Conservation (phyloP, 2,888 invertebrate species). For the Drosophila rubida region DNA sequence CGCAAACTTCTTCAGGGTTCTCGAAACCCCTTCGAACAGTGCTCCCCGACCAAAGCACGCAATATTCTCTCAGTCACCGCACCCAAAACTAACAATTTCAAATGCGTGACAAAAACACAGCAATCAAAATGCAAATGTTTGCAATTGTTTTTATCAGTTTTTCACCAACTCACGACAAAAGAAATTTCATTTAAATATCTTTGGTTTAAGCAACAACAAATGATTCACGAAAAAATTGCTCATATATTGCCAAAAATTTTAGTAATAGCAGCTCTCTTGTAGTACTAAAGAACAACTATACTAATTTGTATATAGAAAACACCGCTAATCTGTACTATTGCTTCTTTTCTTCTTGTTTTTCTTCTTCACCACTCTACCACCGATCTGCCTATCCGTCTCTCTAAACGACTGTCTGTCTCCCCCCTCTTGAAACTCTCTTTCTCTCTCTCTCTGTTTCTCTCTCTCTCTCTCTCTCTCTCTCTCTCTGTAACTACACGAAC, state of each 20-base stretch:
- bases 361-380: constrained; percentile 73
- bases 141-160: neutral
- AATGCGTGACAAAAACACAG: constrained; percentile 3
- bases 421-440: constrained; percentile 32
- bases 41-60: constrained; percentile 20
- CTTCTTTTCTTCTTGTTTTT: constrained; percentile 77
- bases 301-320: constrained; percentile 73
- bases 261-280: constrained; percentile 55
- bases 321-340: constrained; percentile 79
- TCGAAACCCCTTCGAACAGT: constrained; percentile 7
- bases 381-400: constrained; percentile 42
- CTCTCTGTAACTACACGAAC: constrained; percentile 34
- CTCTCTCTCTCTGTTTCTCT: constrained; percentile 52
- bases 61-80: constrained; percentile 27
- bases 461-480: constrained; percentile 50
- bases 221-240: constrained; percentile 11
- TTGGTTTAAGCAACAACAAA: constrained; percentile 19
- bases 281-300: constrained; percentile 37
- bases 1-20: constrained; percentile 3
- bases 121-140: neutral
- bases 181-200: constrained; percentile 5
- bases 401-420: constrained; percentile 61
- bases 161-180: constrained; percentile 22
- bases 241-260: constrained; percentile 22
- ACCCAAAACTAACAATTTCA: constrained; percentile 8